Conservation (phyloP, 2,888 invertebrate species). For the Agrotis puta region DNA sequence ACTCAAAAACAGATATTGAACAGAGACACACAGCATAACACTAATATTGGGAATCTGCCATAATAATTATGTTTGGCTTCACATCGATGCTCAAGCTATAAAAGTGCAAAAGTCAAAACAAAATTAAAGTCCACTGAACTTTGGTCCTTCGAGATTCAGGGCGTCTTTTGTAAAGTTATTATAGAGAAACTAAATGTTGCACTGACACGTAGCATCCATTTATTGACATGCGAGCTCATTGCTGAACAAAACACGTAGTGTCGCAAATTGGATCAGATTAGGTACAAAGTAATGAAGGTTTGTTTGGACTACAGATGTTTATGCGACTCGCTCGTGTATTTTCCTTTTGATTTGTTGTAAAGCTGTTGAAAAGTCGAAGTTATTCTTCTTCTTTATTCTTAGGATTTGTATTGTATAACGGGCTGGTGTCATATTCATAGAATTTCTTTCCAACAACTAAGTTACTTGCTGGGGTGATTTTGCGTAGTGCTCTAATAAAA, state of each 20-base stretch:
- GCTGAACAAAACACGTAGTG: constrained; percentile 47
- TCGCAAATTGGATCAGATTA: constrained; percentile 56
- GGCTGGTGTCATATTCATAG: no score
- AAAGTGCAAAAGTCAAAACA: constrained; percentile 37
- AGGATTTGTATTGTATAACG: no score
- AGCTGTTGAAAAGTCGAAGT: neutral
- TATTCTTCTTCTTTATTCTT: neutral
- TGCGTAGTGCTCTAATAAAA: no score
- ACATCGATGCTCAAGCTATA: neutral
- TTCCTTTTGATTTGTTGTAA: neutral
- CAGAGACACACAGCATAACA: neutral
- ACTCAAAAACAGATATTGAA: neutral
- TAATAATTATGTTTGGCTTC: neutral
- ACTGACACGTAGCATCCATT: constrained; percentile 54
- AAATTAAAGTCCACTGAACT: constrained; percentile 46
- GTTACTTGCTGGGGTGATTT: no score
- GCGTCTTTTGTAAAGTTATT: constrained; percentile 35
- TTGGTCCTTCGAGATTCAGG: constrained; percentile 38
- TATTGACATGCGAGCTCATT: constrained; percentile 48
- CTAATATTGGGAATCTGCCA: neutral
- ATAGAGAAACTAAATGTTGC: constrained; percentile 31
- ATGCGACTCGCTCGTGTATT: neutral
- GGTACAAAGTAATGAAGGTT: constrained; percentile 47
- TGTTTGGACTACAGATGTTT: constrained; percentile 29
- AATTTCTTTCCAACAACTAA: no score